Percentiles rank a stretch among this genome's conserved stretches.
Evolutionary conservation across 2,797 vertebrate genomes (phyloP).

Genomic region (Tinamus major): DNA sequence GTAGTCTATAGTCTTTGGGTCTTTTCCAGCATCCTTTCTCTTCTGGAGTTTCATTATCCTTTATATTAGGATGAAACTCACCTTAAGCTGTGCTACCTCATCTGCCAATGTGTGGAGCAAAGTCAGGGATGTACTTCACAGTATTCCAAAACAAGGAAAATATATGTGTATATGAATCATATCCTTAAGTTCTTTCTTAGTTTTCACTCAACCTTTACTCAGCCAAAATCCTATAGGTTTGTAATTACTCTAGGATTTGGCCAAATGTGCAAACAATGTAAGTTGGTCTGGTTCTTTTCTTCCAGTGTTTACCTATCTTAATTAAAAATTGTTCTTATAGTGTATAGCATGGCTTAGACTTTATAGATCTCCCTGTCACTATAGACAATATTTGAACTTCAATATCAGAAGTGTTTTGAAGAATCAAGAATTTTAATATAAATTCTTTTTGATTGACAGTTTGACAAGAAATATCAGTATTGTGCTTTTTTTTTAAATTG

Average conservation of each 20-base stretch:
- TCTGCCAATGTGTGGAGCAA: background rate
- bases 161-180: background rate
- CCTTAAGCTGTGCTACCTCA: background rate
- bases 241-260: background rate
- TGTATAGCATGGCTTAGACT: background rate
- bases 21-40: background rate
- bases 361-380: slow-evolving; percentile 5
- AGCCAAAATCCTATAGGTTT: background rate
- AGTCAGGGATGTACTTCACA: background rate
- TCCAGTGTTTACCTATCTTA: slow-evolving; percentile 48
- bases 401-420: slow-evolving; percentile 17
- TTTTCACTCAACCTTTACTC: slow-evolving; percentile 1
- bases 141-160: background rate
- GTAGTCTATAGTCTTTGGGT: background rate
- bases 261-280: background rate
- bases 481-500: background rate
- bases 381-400: slow-evolving; percentile 51
- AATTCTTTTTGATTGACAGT: slow-evolving; percentile 52
- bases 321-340: slow-evolving; percentile 56
- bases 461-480: slow-evolving; percentile 62
- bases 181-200: background rate
- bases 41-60: background rate
- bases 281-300: background rate
- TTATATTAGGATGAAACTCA: background rate
- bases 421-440: slow-evolving; percentile 63